Base-by-base conservation (phyloP, 2,797 vertebrate genomes). In the Todus mexicanus region DNA sequence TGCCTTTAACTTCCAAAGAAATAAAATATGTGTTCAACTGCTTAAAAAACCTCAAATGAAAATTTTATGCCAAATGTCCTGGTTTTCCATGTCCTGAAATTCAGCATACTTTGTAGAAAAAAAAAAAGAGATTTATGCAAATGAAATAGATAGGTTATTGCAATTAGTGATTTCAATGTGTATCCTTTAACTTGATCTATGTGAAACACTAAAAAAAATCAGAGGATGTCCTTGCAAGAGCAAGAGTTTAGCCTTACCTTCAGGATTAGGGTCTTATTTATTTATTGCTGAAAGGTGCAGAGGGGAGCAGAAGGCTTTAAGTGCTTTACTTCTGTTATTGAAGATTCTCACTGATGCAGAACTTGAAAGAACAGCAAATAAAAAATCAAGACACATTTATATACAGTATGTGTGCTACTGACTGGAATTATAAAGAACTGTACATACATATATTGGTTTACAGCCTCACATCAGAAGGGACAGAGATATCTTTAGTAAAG, bases 321-420 rank as follows among this genome's bases (percentile, higher is more conserved):
- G 57, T 43, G 72, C 76, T 84, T 94, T 94, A 86, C n/a, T 77
- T 87, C 74, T 77, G 23, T 92, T 83, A 94, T 56, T 72, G 90
- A 85, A 96, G 79, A 92, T 89, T 90, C 66, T 87, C 76, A 96
- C 84, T 87, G 95, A 90, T 78, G 85, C 91, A 87, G 96, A 96
- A 94, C 96, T 93, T 85, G 77, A 95, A 96, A 95, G 60, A 94
- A 88, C 66, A 88, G 60, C 92, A 92, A 80, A 76, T 92, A 89
- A 91, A 91, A 95, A 91, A 95, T 89, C 88, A 89, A 63, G 82
- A 74, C 82, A 92, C 92, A 85, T 93, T 54, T 95, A 51, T 94
- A 77, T 86, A 77, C 35, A 74, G 45, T 27, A 29, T 59, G 26
- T 64, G 72, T 85, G 38, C 60, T 84, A 84, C 87, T 90, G 72